These are phyloP conservation scores for Gymnogyps californianus DNA, from an alignment of 2,113 vertebrate species.

Conservation along the genomic window DNA sequence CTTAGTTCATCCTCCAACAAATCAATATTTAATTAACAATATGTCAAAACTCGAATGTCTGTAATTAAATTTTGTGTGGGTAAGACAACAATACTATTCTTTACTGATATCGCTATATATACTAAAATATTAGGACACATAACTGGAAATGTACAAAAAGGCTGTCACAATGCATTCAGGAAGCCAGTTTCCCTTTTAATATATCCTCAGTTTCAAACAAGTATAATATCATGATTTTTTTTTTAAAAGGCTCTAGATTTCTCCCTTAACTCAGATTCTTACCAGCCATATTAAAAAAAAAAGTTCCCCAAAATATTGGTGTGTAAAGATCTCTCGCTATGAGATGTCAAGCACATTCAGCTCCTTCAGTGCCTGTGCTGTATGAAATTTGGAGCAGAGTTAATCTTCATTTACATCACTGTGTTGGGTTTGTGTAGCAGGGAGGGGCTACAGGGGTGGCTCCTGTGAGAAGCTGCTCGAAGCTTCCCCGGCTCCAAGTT, in stretches of 20 bases:
- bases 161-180: background rate
- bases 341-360: background rate
- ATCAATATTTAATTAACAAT: slow-evolving; percentile 77
- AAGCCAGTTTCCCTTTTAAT: background rate
- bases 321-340: background rate
- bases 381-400: background rate
- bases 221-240: background rate
- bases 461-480: no score
- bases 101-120: background rate
- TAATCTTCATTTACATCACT: background rate
- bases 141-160: slow-evolving; percentile 9
- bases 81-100: background rate
- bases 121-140: background rate
- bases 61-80: slow-evolving; percentile 1
- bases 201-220: background rate
- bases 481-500: no score
- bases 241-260: background rate
- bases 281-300: background rate
- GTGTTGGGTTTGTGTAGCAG: no score
- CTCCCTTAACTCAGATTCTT: background rate
- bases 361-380: background rate
- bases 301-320: background rate
- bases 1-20: slow-evolving; percentile 50
- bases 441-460: no score
- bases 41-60: slow-evolving; percentile 39